Evolutionary conservation across 2,888 invertebrate genomes (phyloP).

Genomic region (Aphidius colemani): DNA sequence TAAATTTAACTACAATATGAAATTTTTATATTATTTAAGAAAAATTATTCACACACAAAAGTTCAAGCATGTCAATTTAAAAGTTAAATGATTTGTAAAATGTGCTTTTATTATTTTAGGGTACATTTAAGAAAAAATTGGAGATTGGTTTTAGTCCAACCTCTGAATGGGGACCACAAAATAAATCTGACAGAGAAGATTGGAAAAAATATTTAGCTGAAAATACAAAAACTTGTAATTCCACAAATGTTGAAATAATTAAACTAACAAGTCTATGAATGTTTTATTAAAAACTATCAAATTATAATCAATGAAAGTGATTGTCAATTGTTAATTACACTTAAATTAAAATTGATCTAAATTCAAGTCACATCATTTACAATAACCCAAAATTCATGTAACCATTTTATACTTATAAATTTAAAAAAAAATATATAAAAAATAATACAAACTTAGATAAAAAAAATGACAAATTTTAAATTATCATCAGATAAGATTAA

Average conservation of each 20-base stretch:
- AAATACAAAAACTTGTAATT: slow-evolving; percentile 30
- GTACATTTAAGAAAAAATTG: slow-evolving; percentile 47
- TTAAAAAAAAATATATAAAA: slow-evolving; percentile 9
- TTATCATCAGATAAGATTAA: slow-evolving; percentile 18
- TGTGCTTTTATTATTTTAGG: slow-evolving; percentile 33
- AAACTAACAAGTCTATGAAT: slow-evolving; percentile 40
- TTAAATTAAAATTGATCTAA: no score
- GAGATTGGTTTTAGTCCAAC: slow-evolving; percentile 46
- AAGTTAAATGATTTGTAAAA: neutral
- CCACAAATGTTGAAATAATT: slow-evolving; percentile 35
- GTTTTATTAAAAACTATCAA: neutral
- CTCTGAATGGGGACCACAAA: slow-evolving; percentile 57
- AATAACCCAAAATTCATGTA: no score
- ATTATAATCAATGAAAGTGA: neutral
- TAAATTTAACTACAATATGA: neutral
- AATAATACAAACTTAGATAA: slow-evolving; percentile 12
- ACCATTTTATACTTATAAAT: no score
- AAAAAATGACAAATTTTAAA: slow-evolving; percentile 1
- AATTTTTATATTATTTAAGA: neutral
- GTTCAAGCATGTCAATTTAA: neutral
- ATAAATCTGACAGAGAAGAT: slow-evolving; percentile 43
- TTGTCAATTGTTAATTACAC: no score
- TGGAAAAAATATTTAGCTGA: slow-evolving; percentile 46
- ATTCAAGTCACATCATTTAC: no score
- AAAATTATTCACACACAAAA: neutral